Percentiles rank a stretch among this genome's conserved stretches.
Evolutionary conservation across 2,797 vertebrate species (phyloP).

Genomic region (Prionace glauca): DNA sequence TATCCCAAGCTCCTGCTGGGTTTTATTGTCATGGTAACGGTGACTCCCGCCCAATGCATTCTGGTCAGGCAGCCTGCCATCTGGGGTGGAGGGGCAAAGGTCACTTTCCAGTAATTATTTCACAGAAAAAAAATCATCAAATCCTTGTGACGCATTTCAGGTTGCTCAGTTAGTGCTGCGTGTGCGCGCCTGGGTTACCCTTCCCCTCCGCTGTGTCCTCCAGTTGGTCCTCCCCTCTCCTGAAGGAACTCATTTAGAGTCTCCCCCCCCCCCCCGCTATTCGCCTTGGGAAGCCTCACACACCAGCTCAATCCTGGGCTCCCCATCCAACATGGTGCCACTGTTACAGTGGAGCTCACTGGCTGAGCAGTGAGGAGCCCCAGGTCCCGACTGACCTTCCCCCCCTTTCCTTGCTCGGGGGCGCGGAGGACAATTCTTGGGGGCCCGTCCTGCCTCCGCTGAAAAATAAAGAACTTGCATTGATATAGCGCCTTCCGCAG

Average conservation of each 20-base stretch:
- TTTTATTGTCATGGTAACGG: neutral
- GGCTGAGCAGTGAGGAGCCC: neutral
- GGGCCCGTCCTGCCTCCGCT: too few relatives aligned
- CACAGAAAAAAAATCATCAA: neutral
- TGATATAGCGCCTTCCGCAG: neutral
- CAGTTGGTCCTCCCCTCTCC: neutral
- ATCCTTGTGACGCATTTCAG: neutral
- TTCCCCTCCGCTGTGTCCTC: neutral
- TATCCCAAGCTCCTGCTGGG: neutral
- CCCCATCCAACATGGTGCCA: neutral
- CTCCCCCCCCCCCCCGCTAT: neutral
- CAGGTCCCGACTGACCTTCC: neutral
- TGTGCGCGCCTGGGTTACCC: neutral
- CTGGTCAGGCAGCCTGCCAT: neutral
- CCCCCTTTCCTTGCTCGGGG: neutral
- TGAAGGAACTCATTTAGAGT: neutral
- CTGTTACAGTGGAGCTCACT: neutral
- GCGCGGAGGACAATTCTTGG: neutral
- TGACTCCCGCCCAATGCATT: neutral
- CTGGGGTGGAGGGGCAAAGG: neutral
- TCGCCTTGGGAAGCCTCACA: neutral
- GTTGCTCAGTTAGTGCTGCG: neutral
- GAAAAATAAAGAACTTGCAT: neutral
- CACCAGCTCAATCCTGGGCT: neutral
- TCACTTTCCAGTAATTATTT: neutral